Percentiles rank a stretch among this genome's conserved stretches.
Evolutionary conservation across 1,140 invertebrate genomes (phyloP).

Genomic region (Plodia interpunctella): DNA sequence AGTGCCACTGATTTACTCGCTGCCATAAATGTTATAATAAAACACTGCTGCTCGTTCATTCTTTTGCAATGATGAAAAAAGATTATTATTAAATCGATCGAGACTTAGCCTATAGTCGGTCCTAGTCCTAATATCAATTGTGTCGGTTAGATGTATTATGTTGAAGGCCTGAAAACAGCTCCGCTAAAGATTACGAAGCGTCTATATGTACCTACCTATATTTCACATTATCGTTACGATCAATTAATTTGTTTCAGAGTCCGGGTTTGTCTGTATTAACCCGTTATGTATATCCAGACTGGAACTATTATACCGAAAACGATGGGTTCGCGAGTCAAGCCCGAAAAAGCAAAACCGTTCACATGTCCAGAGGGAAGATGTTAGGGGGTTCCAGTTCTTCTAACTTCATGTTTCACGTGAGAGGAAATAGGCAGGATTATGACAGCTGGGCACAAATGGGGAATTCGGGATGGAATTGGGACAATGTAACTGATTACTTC

Average conservation of each 20-base stretch:
- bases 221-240: neutral
- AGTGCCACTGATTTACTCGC: too few relatives aligned
- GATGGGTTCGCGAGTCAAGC: constrained; percentile 81
- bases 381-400: constrained; percentile 91
- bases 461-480: constrained; percentile 90
- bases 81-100: too few relatives aligned
- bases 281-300: constrained; percentile 66
- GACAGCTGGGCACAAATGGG: constrained; percentile 90
- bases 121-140: too few relatives aligned
- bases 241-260: constrained; percentile 29
- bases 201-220: too few relatives aligned
- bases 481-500: constrained; percentile 88
- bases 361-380: constrained; percentile 80
- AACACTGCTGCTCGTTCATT: too few relatives aligned
- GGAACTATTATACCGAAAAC: constrained; percentile 84
- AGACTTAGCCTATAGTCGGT: too few relatives aligned
- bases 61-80: too few relatives aligned
- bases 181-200: too few relatives aligned
- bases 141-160: too few relatives aligned
- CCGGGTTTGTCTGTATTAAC: constrained; percentile 38
- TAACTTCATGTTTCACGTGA: constrained; percentile 95
- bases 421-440: constrained; percentile 88
- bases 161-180: too few relatives aligned
- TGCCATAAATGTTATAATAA: too few relatives aligned
- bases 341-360: constrained; percentile 78